These are phyloP conservation scores for Melinaea menophilus DNA, from an alignment of 2,888 invertebrate species.

Conservation along the genomic window DNA sequence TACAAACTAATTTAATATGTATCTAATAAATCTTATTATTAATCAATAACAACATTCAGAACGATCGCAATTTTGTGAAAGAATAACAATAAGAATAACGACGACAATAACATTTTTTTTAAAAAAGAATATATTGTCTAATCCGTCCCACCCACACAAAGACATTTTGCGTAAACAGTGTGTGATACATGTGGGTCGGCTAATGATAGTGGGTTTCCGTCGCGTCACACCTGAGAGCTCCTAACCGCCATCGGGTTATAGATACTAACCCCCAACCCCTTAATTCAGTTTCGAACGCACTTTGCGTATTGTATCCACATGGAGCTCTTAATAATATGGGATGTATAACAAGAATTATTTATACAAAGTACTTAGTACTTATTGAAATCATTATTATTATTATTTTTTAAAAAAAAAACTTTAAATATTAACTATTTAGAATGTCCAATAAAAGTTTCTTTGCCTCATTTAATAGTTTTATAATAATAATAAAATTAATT, in stretches of 20 bases:
- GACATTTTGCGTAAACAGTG: constrained; percentile 46
- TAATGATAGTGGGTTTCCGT: constrained; percentile 76
- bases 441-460: no score
- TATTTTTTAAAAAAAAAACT: no score
- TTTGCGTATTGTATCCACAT: constrained; percentile 38
- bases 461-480: no score
- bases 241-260: constrained; percentile 74
- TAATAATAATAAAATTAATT: no score
- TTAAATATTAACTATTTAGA: no score
- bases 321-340: constrained; percentile 42
- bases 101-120: constrained; percentile 18
- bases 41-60: no score
- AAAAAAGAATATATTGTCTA: constrained; percentile 42
- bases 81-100: constrained; percentile 1
- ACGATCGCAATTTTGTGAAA: background rate
- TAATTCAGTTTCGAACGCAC: constrained; percentile 60
- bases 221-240: constrained; percentile 77
- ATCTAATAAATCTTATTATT: background rate
- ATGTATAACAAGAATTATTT: background rate
- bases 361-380: background rate
- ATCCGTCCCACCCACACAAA: constrained; percentile 58
- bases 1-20: background rate
- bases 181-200: constrained; percentile 62
- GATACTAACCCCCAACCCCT: constrained; percentile 64
- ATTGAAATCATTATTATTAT: no score